Base-by-base conservation (phyloP, 2,888 invertebrate genomes). In the Bruchidius siliquastri region DNA sequence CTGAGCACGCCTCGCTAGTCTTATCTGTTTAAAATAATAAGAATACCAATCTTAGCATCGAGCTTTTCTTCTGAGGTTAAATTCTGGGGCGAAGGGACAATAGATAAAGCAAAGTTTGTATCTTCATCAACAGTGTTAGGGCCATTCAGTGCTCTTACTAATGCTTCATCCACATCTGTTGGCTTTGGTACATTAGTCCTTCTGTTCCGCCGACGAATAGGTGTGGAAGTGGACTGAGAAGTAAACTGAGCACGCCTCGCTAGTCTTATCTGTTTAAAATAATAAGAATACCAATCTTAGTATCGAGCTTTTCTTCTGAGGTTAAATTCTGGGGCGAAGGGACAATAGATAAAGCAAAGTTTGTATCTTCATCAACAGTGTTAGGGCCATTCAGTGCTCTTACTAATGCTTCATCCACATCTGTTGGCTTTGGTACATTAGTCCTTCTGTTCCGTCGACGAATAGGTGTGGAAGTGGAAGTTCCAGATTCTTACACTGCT, bases 31-130 rank as follows among this genome's bases (percentile, higher is more conserved):
- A 69, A 72, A 72, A 72, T 21, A 20, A 20, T 30, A 4, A 69
- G 32, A 72, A 72, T 69, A 30, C 21, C 32, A 22, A 72, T 72
- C 21, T 72, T 68, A 22, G 72, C 72, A 68, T 72, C 72, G 0
- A 72, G 72, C 66, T 72, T 72, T 68, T 72, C 72, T 22, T 72
- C 72, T 21, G 72, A 8, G 1, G 72, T 68, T 10, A 72, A n/a
- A 68, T 6, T 22, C 22, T 72, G 67, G 49, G 66, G 22, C 21
- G 71, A 49, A 49, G 49, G 49, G 18, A 49, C 49, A 49, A 49
- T 49, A 1, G 49, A 49, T 18, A 18, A 13, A 13, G 49, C 49
- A 49, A 49, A 49, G 49, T 49, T 49, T 49, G 49, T 49, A 49
- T 49, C 49, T 49, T 4, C 49, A 49, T 49, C 49, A 13, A 13